Conservation (phyloP, 2,888 invertebrate genomes). For the Spilarctia lutea region DNA sequence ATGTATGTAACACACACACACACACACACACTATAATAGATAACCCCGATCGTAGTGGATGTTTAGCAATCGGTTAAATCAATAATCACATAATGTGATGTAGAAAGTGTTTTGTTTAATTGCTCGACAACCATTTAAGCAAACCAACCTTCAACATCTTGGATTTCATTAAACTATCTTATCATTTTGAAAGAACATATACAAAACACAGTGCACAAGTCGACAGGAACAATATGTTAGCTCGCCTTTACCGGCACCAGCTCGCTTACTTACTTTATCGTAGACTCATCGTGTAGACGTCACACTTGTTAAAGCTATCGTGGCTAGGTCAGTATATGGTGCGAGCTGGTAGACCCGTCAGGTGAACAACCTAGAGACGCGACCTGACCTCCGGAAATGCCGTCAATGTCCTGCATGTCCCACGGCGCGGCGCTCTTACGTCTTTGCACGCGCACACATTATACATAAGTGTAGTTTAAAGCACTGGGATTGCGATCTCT, state of each 20-base stretch:
- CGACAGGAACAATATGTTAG: background rate
- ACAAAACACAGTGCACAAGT: too few species aligned
- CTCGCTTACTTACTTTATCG: background rate
- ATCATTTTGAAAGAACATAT: background rate
- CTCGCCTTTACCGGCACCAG: too few species aligned
- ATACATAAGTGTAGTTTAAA: background rate
- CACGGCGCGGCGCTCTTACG: background rate
- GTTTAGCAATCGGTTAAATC: background rate
- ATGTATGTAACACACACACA: too few species aligned
- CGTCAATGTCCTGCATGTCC: background rate
- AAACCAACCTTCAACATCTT: background rate
- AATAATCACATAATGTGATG: background rate
- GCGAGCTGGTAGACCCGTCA: background rate
- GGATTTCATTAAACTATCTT: background rate
- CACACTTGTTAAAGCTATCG: background rate
- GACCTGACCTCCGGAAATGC: background rate
- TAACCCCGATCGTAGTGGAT: background rate
- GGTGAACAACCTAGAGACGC: constrained; percentile 4
- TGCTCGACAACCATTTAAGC: background rate
- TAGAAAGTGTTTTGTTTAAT: background rate
- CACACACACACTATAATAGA: too few species aligned
- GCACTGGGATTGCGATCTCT: background rate
- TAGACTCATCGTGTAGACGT: too few species aligned
- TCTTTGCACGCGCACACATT: background rate
- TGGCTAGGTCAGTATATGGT: background rate